Evolutionary conservation across 2,888 invertebrate species (phyloP), one percentile per base, ranked within the genome.

Genomic region (Ametastegia equiseti): DNA sequence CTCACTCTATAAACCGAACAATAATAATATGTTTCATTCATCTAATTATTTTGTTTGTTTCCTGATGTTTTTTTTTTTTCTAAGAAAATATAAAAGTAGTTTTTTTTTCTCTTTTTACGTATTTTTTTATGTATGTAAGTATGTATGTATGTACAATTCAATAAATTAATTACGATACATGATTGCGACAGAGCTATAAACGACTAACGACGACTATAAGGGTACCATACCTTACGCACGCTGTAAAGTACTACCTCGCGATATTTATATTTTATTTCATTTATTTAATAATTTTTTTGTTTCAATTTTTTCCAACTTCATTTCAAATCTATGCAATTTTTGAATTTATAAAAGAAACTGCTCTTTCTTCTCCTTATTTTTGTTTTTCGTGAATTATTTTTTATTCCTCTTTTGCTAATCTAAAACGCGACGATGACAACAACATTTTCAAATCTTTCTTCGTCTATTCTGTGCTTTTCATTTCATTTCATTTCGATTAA

Each of bases 31-130:
- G 36, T 69, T 80, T 50, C 69, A 65, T 75, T 80, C 57, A 33
- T 77, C 11, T 80, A 77, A 50, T 67, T 67, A 42, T 65, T 27
- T 69, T 23, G 2, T 69, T 47, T 71, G 27, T 23, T 71, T 45
- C 0, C 13, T 36, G 1, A 80, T 81, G 82, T 83, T 82, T 84
- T 84, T 83, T 85, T 84, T 83, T 84, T 85, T 84, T 87, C 85
- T 87, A 90, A 85, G 89, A 90, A 90, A 90, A 90, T 90, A 90
- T 90, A 90, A 90, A 90, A 90, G 7, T 75, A 36, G 36, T 69
- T 39, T n/a, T 54, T 13, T 54, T 54, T 54, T 5, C 15, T 54
- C 4, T 54, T 54, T 54, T 54, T 2, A 9, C 19, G 15, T 54
- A 9, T 13, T 54, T 54, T 19, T 67, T 39, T 19, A 23, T 39